Base-by-base conservation (phyloP, 2,888 invertebrate species). In the Dusona sp. region DNA sequence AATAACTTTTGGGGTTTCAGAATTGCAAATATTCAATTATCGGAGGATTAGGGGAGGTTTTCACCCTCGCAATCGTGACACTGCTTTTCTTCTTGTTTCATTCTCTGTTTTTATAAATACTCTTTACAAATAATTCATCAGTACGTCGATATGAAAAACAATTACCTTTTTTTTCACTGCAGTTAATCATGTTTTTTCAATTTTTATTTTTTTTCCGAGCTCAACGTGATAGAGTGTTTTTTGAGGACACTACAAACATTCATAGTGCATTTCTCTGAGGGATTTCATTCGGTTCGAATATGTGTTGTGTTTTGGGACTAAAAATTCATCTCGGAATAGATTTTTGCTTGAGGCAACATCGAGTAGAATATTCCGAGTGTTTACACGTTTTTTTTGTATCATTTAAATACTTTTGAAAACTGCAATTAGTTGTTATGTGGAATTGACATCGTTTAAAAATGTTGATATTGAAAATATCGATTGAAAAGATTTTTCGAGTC, bases 11-110 rank as follows among this genome's bases (percentile, higher is more conserved):
- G 13, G 61, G 61, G 25, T 61, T 61, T 61, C 61, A 16, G 29
- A 61, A 29, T 61, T 61, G 61, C 29, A 61, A 61, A 61, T 61
- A 61, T 61, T 61, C 61, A 61, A 61, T 61, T 29, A 61, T 61
- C 29, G 29, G 1, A 61, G 29, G 29, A 29, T 61, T 13, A 29
- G 57, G 1, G 25, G 13, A 29, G 4, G 1, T 61, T 13, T 61
- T 16, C 61, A 6, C 16, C 16, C 29, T 16, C 29, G 61, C 13
- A 16, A 61, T 61, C 16, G 11, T 16, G 16, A 29, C 16, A 16
- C 57, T 61, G 29, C 1, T 29, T 61, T 16, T 29, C 3, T 29
- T 16, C 13, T 61, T 29, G 25, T 9, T 61, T 29, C 16, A 29
- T 61, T 29, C 11, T 29, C n/a, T 25, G 9, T 54, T 9, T 6